Evolutionary conservation across 2,888 invertebrate genomes (phyloP), one percentile per base, ranked within the genome.

Genomic region (Campoplex capitator): DNA sequence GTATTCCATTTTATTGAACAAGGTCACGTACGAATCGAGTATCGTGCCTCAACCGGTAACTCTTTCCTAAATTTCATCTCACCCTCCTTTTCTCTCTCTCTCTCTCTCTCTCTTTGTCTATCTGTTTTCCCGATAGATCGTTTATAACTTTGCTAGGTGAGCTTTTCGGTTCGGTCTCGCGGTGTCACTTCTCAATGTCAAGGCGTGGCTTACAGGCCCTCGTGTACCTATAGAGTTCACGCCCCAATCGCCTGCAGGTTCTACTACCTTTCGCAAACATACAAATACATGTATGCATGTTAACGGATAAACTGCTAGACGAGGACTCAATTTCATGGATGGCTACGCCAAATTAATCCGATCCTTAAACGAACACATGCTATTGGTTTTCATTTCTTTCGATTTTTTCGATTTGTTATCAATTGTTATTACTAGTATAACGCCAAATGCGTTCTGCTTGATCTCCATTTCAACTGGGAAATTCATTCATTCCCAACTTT

Each of bases 1-100:
- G 75, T 78, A 78, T 84, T 78, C 70, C 70, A 75, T 78, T 81
- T 78, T 84, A 84, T 84, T 78, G 65, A 84, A 77, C 77, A 80
- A 77, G 84, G 81, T 78, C 84, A 70, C 78, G 68, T 65, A 78
- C 62, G 81, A 84, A 78, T 82, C 74, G 51, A 78, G 70, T 65
- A 18, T 65, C 23, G 45, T 78, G 35, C 68, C 65, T 82, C 51
- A 32, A 4, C 74, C 16, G n/a, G 42, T 67, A 45, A 65, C 73
- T 67, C 58, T 38, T 71, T 80, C 58, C 51, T 23, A 45, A 76
- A 86, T 65, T 79, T 84, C 18, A 58, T 16, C 74, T 58, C 68
- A 32, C 32, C 67, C 35, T 7, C 8, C 32, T 45, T 28, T 23
- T 16, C 74, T 58, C 74, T 18, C 28, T 48, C 32, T 7, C 16